Conservation (phyloP, 1,140 invertebrate genomes). For the Lordiphosa stackelbergi region DNA sequence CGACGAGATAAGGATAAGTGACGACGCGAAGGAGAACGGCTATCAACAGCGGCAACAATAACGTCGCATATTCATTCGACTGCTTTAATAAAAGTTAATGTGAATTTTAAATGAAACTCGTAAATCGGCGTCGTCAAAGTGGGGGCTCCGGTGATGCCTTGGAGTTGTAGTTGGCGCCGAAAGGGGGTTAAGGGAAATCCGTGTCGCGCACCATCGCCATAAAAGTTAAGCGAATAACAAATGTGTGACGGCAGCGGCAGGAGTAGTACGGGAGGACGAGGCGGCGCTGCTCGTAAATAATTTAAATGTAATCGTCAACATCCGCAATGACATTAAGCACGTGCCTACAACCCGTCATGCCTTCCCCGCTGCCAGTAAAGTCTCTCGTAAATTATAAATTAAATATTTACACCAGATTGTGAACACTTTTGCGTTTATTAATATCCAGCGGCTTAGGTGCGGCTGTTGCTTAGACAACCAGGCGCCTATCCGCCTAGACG, state of each 20-base stretch:
- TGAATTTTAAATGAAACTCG: slow-evolving; percentile 58
- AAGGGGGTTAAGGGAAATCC: slow-evolving; percentile 42
- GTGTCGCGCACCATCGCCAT: slow-evolving; percentile 49
- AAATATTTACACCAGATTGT: slow-evolving; percentile 67
- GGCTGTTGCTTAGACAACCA: slow-evolving; percentile 33
- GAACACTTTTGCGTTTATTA: slow-evolving; percentile 61
- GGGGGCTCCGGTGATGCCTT: slow-evolving; percentile 26
- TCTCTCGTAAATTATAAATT: slow-evolving; percentile 67
- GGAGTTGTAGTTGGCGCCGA: slow-evolving; percentile 26
- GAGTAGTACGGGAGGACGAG: neutral
- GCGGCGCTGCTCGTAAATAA: slow-evolving; percentile 54
- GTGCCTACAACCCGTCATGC: slow-evolving; percentile 37
- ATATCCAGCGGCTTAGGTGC: slow-evolving; percentile 59
- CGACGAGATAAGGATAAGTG: slow-evolving; percentile 22
- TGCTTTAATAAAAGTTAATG: slow-evolving; percentile 63
- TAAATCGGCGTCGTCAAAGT: slow-evolving; percentile 49
- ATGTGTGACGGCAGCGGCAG: slow-evolving; percentile 46
- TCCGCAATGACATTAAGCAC: slow-evolving; percentile 67
- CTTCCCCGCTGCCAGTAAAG: slow-evolving; percentile 26
- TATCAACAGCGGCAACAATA: slow-evolving; percentile 22
- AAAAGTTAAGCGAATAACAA: slow-evolving; percentile 72
- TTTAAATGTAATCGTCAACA: slow-evolving; percentile 72
- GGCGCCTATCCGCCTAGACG: slow-evolving; percentile 8
- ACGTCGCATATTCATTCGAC: slow-evolving; percentile 45
- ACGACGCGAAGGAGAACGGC: slow-evolving; percentile 29